Percentiles rank a stretch among this genome's conserved stretches.
Evolutionary conservation across 2,888 invertebrate species (phyloP).

Genomic region (Nomada flava): DNA sequence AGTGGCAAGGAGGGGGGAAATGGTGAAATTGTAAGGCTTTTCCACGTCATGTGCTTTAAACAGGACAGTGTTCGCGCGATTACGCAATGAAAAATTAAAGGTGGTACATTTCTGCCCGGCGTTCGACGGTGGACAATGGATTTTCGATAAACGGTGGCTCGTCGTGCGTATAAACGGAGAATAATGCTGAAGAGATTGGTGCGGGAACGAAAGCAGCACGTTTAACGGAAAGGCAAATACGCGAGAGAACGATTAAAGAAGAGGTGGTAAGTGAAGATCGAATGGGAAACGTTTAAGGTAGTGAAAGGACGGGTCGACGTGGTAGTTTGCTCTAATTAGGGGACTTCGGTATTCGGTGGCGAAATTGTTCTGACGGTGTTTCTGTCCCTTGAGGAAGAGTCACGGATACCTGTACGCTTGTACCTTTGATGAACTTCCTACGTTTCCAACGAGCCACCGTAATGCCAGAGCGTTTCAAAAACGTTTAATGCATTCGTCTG

Average conservation of each 20-base stretch:
- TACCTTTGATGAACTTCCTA: slow-evolving; percentile 17
- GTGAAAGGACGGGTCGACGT: neutral
- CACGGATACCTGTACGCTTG: neutral
- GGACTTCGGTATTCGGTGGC: neutral
- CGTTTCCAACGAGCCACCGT: neutral
- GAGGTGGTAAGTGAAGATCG: neutral
- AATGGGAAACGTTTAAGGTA: slow-evolving; percentile 9
- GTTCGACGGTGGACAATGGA: neutral
- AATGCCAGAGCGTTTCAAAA: slow-evolving; percentile 8
- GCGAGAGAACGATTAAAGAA: neutral
- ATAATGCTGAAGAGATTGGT: neutral
- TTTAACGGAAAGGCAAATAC: neutral
- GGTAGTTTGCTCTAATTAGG: slow-evolving; percentile 29
- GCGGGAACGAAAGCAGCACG: neutral
- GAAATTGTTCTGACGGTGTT: slow-evolving; percentile 19
- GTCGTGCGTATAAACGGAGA: too few relatives aligned
- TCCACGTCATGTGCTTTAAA: slow-evolving; percentile 63
- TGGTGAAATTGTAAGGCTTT: slow-evolving; percentile 4
- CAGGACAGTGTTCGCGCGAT: slow-evolving; percentile 18
- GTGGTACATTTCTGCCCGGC: neutral
- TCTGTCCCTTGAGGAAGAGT: neutral
- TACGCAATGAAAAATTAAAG: slow-evolving; percentile 37
- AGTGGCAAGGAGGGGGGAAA: neutral
- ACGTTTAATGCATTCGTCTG: neutral
- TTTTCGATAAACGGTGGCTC: neutral